These are phyloP conservation scores for Acyrthosiphon pisum DNA, from an alignment of 1,140 invertebrate genomes.

Conservation along the genomic window DNA sequence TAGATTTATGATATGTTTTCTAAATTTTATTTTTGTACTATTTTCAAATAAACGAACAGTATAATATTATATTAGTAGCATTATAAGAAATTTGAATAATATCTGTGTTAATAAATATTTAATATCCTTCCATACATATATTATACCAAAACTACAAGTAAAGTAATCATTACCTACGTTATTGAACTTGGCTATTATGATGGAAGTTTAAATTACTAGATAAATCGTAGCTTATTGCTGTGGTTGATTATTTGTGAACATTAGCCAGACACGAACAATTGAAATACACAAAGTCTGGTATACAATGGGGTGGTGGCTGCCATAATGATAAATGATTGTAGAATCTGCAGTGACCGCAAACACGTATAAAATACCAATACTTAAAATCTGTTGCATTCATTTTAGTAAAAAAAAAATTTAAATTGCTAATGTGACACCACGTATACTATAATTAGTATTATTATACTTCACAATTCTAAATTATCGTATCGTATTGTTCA, in stretches of 20 bases:
- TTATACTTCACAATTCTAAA: neutral
- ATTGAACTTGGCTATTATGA: neutral
- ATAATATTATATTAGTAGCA: neutral
- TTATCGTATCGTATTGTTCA: neutral
- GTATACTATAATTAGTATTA: neutral
- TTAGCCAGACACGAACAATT: neutral
- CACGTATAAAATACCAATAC: neutral
- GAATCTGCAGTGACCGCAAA: neutral
- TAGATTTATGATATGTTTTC: too few relatives aligned
- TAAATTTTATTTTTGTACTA: too few relatives aligned
- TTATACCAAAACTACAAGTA: neutral
- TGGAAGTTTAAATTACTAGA: neutral
- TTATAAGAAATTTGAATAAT: neutral
- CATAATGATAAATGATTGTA: neutral
- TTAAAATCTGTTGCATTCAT: neutral
- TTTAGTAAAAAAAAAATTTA: neutral
- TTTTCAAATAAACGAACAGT: too few relatives aligned
- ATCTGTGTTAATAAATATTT: neutral
- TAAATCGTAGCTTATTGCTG: neutral
- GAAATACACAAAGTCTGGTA: neutral
- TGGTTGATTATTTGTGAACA: neutral
- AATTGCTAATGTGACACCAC: neutral
- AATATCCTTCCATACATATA: neutral
- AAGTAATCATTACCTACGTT: neutral
- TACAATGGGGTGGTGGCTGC: neutral